Conservation (phyloP, 2,888 invertebrate species). For the Philopedon plagiatum region DNA sequence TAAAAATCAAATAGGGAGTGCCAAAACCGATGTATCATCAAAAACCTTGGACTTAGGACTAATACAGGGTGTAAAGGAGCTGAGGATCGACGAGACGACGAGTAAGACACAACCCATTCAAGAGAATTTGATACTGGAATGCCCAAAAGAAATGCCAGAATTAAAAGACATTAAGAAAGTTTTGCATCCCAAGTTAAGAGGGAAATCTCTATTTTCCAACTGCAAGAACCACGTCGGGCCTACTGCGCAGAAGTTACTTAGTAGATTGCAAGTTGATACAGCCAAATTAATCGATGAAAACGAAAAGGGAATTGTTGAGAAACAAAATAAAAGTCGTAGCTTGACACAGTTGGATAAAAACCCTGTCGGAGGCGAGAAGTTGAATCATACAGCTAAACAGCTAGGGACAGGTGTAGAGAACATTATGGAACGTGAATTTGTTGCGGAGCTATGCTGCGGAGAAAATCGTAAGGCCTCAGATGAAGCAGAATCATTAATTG, state of each 20-base stretch:
- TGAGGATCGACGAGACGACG: neutral
- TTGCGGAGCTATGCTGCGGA: neutral
- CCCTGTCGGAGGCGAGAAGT: too few relatives aligned
- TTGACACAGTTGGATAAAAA: neutral
- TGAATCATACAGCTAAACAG: too few relatives aligned
- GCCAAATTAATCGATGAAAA: neutral
- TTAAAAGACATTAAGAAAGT: neutral
- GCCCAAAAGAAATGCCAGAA: neutral
- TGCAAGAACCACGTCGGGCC: neutral
- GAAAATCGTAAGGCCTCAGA: neutral
- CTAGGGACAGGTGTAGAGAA: neutral
- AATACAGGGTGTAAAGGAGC: neutral
- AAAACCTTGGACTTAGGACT: neutral
- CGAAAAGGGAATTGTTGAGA: neutral
- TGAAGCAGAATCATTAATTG: neutral
- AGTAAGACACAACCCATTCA: neutral
- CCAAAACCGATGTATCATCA: neutral
- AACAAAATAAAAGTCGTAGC: neutral
- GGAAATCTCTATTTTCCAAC: neutral
- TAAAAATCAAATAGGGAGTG: constrained; percentile 16
- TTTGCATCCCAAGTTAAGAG: neutral
- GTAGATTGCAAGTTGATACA: neutral
- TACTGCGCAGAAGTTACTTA: neutral
- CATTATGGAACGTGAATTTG: neutral
- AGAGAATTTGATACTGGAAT: neutral